Base-by-base conservation (phyloP, 2,797 vertebrate genomes). In the Chaunax sp. region DNA sequence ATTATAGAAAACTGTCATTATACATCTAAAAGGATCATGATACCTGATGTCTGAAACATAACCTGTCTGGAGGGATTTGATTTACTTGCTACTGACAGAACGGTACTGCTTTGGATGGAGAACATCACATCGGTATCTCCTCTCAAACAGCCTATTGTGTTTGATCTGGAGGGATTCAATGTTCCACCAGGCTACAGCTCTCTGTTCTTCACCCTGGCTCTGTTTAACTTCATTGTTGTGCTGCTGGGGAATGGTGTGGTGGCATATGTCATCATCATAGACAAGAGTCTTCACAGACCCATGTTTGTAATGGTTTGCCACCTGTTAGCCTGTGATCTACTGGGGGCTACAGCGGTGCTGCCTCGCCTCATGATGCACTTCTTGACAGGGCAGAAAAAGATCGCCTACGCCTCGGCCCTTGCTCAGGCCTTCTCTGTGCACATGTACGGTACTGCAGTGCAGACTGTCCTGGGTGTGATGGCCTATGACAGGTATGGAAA, bases 221-320 rank as follows among this genome's bases (percentile, higher is more conserved):
- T 91, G 51, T 6, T 78, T 1, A 58, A 77, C 66, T 89, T 78
- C 74, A 0, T 73, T 1, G 20, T 82, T n/a, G 68, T 77, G 14
- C 40, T 89, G 52, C 2, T 84, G 60, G 87, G 63, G 2, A 91
- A 91, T 1, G 82, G 83, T 0, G 22, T 80, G 23, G 78, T 90
- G 64, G 14, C 77, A 26, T 19, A 37, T 0, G 44, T 78, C 51
- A 89, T 90, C 4, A 6, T 71, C 6, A 35, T 53, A 0, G 80
- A 90, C 43, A 82, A 64, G 58, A 76, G 16, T 25, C 82, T 91
- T 46, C 86, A 87, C 83, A 80, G 81, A 46, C 89, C 90, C 69
- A 92, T 92, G 89, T 89, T 83, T 12, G 19, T 89, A 1, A 69
- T 91, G 76, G 23, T 91, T 0, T 80, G 82, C 28, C 74, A 91